These are phyloP conservation scores for Mastomys natalensis DNA, from an alignment of 2,113 vertebrate species.

Conservation along the genomic window DNA sequence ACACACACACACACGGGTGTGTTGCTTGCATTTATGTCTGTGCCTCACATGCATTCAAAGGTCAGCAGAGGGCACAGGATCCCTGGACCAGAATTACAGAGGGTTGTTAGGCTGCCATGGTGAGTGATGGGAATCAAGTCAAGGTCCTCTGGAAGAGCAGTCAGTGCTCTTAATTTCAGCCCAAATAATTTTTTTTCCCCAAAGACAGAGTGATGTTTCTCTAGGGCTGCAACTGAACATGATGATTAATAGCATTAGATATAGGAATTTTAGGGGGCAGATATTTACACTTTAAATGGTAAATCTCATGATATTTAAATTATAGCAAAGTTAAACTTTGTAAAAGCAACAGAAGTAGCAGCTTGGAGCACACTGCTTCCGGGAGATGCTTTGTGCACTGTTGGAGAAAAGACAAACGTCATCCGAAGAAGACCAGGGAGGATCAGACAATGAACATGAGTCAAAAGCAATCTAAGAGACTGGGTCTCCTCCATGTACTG, in stretches of 20 bases:
- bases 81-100: neutral
- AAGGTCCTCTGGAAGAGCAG: neutral
- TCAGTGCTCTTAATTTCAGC: neutral
- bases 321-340: neutral
- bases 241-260: neutral
- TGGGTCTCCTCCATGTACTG: fast-evolving
- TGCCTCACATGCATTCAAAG: neutral
- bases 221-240: neutral
- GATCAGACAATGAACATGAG: neutral
- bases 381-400: neutral
- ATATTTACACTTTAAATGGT: neutral
- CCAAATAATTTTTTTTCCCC: neutral
- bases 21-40: neutral
- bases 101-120: neutral
- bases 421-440: neutral
- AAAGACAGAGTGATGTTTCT: neutral
- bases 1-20: neutral
- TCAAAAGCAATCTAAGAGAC: neutral
- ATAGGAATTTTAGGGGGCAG: neutral
- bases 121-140: neutral
- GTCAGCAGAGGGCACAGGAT: neutral
- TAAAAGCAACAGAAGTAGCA: neutral
- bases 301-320: slow-evolving; percentile 1
- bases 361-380: neutral
- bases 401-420: neutral